Percentiles rank a stretch among this genome's conserved stretches.
phyloP scores from a whole-genome alignment of 2,888 invertebrate species.

The Ectemnius lituratus region DNA sequence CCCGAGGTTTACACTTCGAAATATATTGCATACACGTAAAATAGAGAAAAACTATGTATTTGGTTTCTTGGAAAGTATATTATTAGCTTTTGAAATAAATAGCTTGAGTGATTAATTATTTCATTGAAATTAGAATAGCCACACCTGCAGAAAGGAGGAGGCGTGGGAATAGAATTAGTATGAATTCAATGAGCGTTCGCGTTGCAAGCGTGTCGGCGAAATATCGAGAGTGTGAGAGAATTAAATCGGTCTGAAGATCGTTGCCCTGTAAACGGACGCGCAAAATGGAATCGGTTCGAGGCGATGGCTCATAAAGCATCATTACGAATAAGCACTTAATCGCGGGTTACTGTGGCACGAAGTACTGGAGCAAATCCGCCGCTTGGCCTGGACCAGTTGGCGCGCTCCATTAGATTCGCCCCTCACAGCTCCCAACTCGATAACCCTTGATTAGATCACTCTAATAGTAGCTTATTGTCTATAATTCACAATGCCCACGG shows the following conservation, averaged over 20 bases:
- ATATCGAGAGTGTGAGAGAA: not conserved
- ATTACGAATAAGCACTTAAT: slow-evolving; percentile 58
- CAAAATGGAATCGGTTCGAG: slow-evolving; percentile 54
- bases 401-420: slow-evolving; percentile 47
- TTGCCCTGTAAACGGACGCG: slow-evolving; percentile 48
- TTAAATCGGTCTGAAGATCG: slow-evolving; percentile 35
- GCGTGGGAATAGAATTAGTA: no score
- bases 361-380: slow-evolving; percentile 50
- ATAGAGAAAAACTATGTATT: no score
- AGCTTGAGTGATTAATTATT: no score
- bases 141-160: no score
- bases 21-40: no score
- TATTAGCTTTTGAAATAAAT: no score
- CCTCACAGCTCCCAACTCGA: slow-evolving; percentile 39
- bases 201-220: not conserved
- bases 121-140: no score
- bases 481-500: slow-evolving; percentile 32
- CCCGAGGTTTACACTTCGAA: no score
- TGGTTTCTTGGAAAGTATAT: no score
- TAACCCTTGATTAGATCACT: slow-evolving; percentile 45
- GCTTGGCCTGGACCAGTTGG: slow-evolving; percentile 45
- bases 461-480: slow-evolving; percentile 36
- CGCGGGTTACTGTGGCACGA: slow-evolving; percentile 51
- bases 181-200: not conserved
- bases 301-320: slow-evolving; percentile 59